Conservation (phyloP, 2,113 vertebrate species). For the Syrmaticus mikado region DNA sequence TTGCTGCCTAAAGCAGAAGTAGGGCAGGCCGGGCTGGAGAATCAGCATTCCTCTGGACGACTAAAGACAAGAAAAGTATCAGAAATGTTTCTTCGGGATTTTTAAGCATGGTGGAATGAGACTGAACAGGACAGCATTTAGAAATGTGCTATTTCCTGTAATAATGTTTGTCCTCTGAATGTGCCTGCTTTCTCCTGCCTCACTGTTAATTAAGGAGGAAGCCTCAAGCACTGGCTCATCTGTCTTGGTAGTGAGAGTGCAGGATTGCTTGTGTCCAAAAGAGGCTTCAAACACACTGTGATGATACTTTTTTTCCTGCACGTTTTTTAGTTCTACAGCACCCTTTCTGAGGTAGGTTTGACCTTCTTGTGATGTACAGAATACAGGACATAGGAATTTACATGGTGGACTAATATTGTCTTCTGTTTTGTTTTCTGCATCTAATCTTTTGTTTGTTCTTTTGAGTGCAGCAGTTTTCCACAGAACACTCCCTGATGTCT, state of each 20-base stretch:
- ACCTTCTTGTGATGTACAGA: neutral
- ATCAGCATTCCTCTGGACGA: neutral
- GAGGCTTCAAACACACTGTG: neutral
- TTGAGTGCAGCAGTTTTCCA: neutral
- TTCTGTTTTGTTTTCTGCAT: neutral
- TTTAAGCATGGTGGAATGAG: neutral
- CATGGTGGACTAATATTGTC: neutral
- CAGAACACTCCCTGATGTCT: neutral
- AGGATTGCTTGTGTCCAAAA: neutral
- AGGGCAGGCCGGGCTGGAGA: neutral
- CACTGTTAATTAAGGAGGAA: neutral
- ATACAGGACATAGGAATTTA: neutral
- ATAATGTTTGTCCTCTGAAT: neutral
- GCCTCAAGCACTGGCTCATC: neutral
- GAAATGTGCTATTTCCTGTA: neutral
- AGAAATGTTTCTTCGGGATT: neutral
- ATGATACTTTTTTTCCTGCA: neutral
- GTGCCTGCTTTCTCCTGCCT: neutral
- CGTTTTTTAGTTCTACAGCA: neutral
- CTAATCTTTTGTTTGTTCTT: neutral
- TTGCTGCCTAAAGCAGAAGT: neutral
- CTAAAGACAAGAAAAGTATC: neutral
- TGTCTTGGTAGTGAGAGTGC: neutral
- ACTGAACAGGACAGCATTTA: neutral
- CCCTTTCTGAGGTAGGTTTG: neutral